phyloP scores from a whole-genome alignment of 2,113 vertebrate species.

The Mesembrinibis cayennensis region DNA sequence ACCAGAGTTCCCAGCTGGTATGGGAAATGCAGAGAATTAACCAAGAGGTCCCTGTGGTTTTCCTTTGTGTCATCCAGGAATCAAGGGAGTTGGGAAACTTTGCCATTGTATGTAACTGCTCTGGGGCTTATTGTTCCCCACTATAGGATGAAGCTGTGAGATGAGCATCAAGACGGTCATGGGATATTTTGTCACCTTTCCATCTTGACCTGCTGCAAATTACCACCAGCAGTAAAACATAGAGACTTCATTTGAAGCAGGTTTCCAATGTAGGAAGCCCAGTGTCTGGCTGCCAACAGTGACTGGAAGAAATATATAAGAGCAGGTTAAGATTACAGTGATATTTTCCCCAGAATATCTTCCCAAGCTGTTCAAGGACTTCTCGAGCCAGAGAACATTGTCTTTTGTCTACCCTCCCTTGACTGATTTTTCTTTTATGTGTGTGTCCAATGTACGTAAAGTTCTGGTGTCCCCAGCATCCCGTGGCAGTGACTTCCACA shows the following conservation, averaged over 20 bases:
- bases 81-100: neutral
- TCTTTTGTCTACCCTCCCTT: neutral
- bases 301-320: neutral
- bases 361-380: neutral
- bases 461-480: neutral
- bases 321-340: neutral
- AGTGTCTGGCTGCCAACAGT: neutral
- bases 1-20: neutral
- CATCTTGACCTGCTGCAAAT: neutral
- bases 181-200: neutral
- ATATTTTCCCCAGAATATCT: neutral
- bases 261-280: neutral
- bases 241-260: neutral
- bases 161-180: neutral
- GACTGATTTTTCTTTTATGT: neutral
- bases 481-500: neutral
- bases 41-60: rapidly evolving
- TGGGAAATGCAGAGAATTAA: neutral
- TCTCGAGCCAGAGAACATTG: neutral
- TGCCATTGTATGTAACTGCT: neutral
- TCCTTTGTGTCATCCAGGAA: neutral
- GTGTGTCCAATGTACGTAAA: neutral
- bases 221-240: neutral
- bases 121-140: neutral
- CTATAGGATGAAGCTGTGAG: neutral